Evolutionary conservation across 2,888 invertebrate genomes (phyloP).

Genomic region (Dolichopus griseipennis): DNA sequence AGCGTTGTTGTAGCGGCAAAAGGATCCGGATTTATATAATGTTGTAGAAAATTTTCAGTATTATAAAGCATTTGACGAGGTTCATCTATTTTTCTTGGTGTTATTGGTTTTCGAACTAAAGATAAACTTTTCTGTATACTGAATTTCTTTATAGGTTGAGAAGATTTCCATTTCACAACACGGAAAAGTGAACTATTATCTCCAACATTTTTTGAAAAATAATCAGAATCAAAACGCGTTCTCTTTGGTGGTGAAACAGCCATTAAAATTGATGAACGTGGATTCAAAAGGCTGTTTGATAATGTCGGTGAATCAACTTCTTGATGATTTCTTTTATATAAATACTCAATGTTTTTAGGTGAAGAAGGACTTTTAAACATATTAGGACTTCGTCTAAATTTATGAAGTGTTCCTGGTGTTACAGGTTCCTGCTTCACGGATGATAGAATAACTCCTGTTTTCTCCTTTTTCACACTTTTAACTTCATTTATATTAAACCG

Average conservation of each 20-base stretch:
- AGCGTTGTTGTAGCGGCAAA: conserved; percentile 49
- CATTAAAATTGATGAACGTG: conserved; percentile 10
- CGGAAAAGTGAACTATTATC: background rate
- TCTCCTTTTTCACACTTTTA: conserved; percentile 22
- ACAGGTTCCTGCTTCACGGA: conserved; percentile 13
- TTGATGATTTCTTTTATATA: conserved; percentile 17
- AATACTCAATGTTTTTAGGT: conserved; percentile 25
- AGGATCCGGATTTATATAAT: conserved; percentile 46
- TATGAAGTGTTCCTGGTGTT: background rate
- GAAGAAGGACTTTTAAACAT: conserved; percentile 24
- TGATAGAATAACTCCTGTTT: conserved; percentile 22
- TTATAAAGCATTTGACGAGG: conserved; percentile 35
- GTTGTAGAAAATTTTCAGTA: conserved; percentile 37
- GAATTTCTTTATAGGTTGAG: conserved; percentile 30
- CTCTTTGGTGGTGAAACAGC: conserved; percentile 39
- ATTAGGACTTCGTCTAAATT: background rate
- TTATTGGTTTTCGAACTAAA: conserved; percentile 32
- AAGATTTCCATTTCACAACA: conserved; percentile 30
- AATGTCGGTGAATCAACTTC: conserved; percentile 22
- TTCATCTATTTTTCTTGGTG: conserved; percentile 31
- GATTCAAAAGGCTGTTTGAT: background rate
- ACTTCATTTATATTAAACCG: conserved; percentile 39
- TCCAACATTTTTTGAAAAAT: conserved; percentile 8
- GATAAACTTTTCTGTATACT: conserved; percentile 30
- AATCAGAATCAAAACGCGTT: conserved; percentile 28